Conservation (phyloP, 23 tunicate genomes). For the Clavelina lepadiformis region DNA sequence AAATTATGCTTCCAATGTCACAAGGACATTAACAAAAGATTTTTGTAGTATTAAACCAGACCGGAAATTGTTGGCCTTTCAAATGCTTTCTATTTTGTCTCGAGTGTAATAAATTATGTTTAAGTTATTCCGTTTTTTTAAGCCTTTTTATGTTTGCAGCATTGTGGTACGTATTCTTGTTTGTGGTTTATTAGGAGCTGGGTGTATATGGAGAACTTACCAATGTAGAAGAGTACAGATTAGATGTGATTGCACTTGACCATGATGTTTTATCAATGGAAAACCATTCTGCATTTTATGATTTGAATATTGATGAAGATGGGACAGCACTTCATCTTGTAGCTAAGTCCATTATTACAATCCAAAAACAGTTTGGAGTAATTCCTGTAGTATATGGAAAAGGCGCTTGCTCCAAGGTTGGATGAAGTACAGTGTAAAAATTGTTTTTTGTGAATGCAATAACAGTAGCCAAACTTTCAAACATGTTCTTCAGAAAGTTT, state of each 20-base stretch:
- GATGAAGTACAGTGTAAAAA: too few relatives aligned
- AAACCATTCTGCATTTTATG: conserved; percentile 39
- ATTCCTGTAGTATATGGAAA: conserved; percentile 77
- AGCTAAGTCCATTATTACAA: conserved; percentile 51
- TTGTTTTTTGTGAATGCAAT: too few relatives aligned
- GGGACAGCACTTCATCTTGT: conserved; percentile 47
- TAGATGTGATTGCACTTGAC: conserved; percentile 75
- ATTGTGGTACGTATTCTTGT: too few relatives aligned
- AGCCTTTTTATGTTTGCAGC: too few relatives aligned
- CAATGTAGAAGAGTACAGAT: conserved; percentile 68
- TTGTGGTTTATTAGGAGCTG: conserved; percentile 69
- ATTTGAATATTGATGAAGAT: conserved; percentile 64
- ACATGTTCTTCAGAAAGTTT: not conserved
- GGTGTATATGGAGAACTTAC: conserved; percentile 59
- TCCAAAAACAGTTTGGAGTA: conserved; percentile 75
- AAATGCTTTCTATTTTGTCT: too few relatives aligned
- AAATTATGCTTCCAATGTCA: too few relatives aligned
- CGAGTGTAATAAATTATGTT: too few relatives aligned
- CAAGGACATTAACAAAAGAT: too few relatives aligned
- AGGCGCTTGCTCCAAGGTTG: conserved; percentile 66
- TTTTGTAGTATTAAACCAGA: too few relatives aligned
- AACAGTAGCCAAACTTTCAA: not conserved
- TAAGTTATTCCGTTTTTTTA: too few relatives aligned
- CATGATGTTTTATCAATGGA: conserved; percentile 83
- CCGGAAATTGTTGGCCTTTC: too few relatives aligned